Conservation (phyloP, 2,113 vertebrate genomes). For the Nibea albiflora region DNA sequence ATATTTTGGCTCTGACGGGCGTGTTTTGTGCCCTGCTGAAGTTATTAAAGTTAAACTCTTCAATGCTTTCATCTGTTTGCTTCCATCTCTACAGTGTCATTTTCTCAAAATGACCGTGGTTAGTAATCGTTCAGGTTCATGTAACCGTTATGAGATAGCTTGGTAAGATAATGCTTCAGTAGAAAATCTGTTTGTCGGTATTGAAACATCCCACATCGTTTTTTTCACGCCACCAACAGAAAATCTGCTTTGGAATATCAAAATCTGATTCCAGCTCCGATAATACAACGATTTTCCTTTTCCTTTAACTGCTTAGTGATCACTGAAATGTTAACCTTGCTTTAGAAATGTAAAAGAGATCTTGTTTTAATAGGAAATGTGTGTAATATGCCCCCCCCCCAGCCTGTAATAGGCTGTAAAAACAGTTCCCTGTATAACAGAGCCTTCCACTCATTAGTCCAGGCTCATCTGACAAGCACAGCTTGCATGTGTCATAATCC, state of each 20-base stretch:
- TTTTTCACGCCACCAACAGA: neutral
- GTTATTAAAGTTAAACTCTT: neutral
- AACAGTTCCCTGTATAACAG: slow-evolving; percentile 52
- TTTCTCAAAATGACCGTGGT: neutral
- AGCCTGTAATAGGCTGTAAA: slow-evolving; percentile 39
- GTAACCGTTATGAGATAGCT: neutral
- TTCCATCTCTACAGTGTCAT: neutral
- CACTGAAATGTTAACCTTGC: neutral
- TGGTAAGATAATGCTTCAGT: neutral
- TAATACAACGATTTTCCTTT: neutral
- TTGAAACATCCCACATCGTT: neutral
- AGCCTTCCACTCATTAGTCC: slow-evolving; percentile 63
- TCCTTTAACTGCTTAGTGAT: neutral
- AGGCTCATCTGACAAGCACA: slow-evolving; percentile 72
- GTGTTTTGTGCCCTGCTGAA: neutral
- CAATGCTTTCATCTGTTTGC: neutral
- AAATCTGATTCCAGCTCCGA: neutral
- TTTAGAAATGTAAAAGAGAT: neutral
- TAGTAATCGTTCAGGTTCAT: slow-evolving; percentile 6
- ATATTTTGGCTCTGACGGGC: no score
- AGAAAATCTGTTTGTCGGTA: slow-evolving; percentile 3
- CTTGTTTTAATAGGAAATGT: slow-evolving; percentile 25
- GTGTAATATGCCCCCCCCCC: slow-evolving; percentile 28
- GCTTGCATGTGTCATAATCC: slow-evolving; percentile 77
- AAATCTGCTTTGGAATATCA: neutral